These are phyloP conservation scores for Myotis lucifugus DNA, from an alignment of 2,113 vertebrate species.

Conservation along the genomic window DNA sequence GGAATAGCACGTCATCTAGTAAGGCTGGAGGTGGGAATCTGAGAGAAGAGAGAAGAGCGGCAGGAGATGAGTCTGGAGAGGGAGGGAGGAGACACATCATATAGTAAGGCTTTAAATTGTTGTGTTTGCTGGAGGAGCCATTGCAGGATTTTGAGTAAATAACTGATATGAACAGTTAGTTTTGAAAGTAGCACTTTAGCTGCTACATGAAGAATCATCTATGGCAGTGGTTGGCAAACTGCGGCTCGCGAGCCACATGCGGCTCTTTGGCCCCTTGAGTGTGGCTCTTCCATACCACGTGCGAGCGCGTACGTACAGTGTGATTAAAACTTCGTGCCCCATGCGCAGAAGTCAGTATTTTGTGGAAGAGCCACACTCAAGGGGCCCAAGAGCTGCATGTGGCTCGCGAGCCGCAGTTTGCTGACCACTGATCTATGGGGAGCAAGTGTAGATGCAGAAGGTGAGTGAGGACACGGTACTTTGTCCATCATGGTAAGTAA, in stretches of 20 bases:
- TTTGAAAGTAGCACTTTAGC: neutral
- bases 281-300: too few relatives aligned
- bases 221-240: too few relatives aligned
- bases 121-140: neutral
- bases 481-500: neutral
- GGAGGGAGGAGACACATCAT: neutral
- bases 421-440: neutral
- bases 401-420: too few relatives aligned
- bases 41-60: neutral
- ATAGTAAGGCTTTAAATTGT: neutral
- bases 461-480: neutral
- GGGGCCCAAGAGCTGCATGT: too few relatives aligned
- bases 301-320: too few relatives aligned
- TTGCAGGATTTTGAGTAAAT: neutral
- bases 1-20: neutral
- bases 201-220: neutral
- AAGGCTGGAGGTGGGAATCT: neutral
- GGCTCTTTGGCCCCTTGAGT: too few relatives aligned
- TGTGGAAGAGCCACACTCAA: too few relatives aligned
- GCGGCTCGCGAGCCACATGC: too few relatives aligned
- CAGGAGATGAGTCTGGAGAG: neutral
- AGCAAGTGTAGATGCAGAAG: neutral
- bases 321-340: too few relatives aligned
- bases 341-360: too few relatives aligned
- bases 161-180: neutral